Evolutionary conservation across 2,888 invertebrate genomes (phyloP).

Genomic region (Lepidonotus clava): DNA sequence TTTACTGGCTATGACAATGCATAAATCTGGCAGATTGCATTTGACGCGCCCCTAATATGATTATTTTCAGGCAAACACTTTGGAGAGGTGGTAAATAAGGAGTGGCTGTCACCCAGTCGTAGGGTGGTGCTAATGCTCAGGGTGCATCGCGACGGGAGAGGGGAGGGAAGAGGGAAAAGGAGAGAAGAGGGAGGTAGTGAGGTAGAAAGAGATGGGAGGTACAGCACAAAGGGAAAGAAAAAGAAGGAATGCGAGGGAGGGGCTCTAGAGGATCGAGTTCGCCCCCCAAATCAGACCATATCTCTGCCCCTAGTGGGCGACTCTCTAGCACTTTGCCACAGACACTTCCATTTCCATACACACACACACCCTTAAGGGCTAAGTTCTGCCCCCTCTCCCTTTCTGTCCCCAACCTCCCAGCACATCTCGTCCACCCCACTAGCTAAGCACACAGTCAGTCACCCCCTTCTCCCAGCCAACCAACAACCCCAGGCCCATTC

Average conservation of each 20-base stretch:
- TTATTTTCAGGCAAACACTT: constrained; percentile 53
- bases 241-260: too few relatives aligned
- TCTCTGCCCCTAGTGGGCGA: background rate
- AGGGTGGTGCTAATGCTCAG: background rate
- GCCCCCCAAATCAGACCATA: background rate
- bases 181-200: background rate
- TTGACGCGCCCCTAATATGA: constrained; percentile 50
- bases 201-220: background rate
- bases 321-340: background rate
- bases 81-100: constrained; percentile 52
- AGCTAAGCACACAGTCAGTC: background rate
- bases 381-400: too few relatives aligned
- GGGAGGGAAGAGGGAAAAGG: background rate
- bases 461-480: background rate
- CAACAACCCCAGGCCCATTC: constrained; percentile 25
- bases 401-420: background rate
- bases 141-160: background rate
- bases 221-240: too few relatives aligned
- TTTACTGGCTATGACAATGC: constrained; percentile 49
- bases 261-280: too few relatives aligned
- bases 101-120: constrained; percentile 28
- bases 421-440: background rate
- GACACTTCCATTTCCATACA: background rate
- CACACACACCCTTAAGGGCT: background rate
- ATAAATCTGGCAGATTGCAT: constrained; percentile 51